These are phyloP conservation scores for Parapristionchus giblindavisi DNA, from an alignment of 2,888 invertebrate genomes.

Conservation along the genomic window DNA sequence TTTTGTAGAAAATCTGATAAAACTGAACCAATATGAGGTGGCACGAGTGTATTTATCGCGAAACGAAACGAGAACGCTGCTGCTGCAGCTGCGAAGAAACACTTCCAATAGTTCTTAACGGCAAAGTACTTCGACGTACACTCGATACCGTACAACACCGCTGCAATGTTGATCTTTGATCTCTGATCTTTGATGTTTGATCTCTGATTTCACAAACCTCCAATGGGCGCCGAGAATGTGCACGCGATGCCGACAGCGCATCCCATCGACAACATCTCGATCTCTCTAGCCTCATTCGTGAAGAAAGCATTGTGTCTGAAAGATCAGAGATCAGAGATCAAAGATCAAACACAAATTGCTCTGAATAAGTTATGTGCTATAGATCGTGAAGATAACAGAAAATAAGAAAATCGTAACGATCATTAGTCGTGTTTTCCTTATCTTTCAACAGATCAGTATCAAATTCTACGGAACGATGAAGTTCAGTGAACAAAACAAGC, in stretches of 20 bases:
- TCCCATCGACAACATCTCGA: constrained; percentile 95
- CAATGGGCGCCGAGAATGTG: constrained; percentile 95
- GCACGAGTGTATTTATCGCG: constrained; percentile 42
- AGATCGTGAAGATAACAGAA: neutral
- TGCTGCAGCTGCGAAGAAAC: constrained; percentile 95
- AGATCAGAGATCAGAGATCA: too few relatives aligned
- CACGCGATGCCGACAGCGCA: constrained; percentile 94
- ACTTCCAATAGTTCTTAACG: constrained; percentile 92
- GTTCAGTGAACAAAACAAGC: too few relatives aligned
- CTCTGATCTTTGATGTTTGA: neutral
- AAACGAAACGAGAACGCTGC: constrained; percentile 93
- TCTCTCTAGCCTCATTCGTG: constrained; percentile 76
- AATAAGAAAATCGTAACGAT: neutral
- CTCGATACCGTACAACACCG: constrained; percentile 88
- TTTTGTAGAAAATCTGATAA: too few relatives aligned
- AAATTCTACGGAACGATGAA: too few relatives aligned
- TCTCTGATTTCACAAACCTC: constrained; percentile 75
- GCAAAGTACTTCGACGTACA: constrained; percentile 98
- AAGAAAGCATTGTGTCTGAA: constrained; percentile 37
- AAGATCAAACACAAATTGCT: too few relatives aligned
- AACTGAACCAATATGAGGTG: constrained; percentile 38
- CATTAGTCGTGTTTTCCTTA: too few relatives aligned
- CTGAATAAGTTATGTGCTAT: neutral
- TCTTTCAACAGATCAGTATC: too few relatives aligned
- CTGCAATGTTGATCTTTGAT: constrained; percentile 42